These are phyloP conservation scores for Sebastes kiyomatsui DNA, from an alignment of 2,797 vertebrate species.

Conservation along the genomic window DNA sequence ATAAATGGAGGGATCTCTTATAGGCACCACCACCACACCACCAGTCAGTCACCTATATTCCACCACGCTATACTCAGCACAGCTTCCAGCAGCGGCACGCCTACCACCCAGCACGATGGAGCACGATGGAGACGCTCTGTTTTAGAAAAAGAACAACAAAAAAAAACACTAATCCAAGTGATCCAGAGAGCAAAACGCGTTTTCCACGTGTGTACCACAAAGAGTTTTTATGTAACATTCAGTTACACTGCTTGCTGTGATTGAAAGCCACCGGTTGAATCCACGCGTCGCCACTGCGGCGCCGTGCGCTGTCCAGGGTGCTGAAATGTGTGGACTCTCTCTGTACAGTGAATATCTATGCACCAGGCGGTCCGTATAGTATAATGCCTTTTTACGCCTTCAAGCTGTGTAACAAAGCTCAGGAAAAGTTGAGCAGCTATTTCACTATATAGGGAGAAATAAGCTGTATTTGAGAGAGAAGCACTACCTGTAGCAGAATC, in stretches of 20 bases:
- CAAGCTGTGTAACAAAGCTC: not conserved
- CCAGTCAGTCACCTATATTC: conserved; percentile 61
- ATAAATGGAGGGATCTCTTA: conserved; percentile 82
- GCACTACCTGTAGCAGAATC: conserved; percentile 31
- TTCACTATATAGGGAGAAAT: not conserved
- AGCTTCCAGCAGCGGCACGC: conserved; percentile 61
- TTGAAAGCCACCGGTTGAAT: conserved; percentile 83
- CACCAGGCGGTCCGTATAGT: not conserved
- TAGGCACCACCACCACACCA: conserved; percentile 73
- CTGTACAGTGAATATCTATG: not conserved
- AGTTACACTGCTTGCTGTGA: conserved; percentile 22
- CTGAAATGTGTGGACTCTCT: conserved; percentile 59
- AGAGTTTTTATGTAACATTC: conserved; percentile 22
- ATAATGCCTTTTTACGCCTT: not conserved
- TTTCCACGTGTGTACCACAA: not conserved
- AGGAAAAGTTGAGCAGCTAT: conserved; percentile 16
- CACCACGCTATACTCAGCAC: conserved; percentile 52
- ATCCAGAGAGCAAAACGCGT: conserved; percentile 2
- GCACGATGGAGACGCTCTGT: conserved; percentile 11
- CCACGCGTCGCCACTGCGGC: conserved; percentile 67
- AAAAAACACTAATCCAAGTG: conserved; percentile 24
- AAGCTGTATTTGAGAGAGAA: not conserved
- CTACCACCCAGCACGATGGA: conserved; percentile 44
- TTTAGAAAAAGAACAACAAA: not conserved
- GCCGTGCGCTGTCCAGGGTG: conserved; percentile 76